Conservation (phyloP, 92 coral and sea anemone genomes). For the Diadumene lineata region DNA sequence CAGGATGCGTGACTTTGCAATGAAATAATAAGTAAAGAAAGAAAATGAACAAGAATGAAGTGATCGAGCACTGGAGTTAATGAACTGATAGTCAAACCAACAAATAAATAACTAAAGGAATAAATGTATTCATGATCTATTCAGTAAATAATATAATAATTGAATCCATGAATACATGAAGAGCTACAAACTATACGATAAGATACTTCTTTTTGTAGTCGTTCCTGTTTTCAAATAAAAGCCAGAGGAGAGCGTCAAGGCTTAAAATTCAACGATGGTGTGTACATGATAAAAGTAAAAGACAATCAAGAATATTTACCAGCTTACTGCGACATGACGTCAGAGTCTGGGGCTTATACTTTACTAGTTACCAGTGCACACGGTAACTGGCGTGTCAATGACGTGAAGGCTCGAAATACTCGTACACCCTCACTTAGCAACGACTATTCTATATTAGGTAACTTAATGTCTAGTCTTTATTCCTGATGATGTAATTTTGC, state of each 20-base stretch:
- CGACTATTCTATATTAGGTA: slow-evolving; percentile 69
- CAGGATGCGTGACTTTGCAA: too few species aligned
- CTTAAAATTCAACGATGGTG: slow-evolving; percentile 39
- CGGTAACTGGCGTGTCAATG: slow-evolving; percentile 63
- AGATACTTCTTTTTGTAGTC: slow-evolving; percentile 39
- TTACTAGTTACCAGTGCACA: slow-evolving; percentile 79
- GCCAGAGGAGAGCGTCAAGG: slow-evolving; percentile 36
- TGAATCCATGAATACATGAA: background rate
- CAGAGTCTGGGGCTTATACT: slow-evolving; percentile 73
- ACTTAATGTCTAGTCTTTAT: too few species aligned
- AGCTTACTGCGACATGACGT: slow-evolving; percentile 76
- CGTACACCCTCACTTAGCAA: slow-evolving; percentile 45
- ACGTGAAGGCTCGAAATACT: slow-evolving; percentile 53
- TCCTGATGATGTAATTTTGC: too few species aligned
- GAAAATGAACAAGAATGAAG: too few species aligned
- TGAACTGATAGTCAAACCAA: background rate
- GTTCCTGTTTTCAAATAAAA: slow-evolving; percentile 61
- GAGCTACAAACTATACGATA: too few species aligned
- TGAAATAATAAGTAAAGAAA: too few species aligned
- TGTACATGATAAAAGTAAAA: slow-evolving; percentile 49
- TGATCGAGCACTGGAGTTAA: background rate
- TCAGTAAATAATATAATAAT: background rate
- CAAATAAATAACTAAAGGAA: background rate
- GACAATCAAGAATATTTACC: slow-evolving; percentile 54
- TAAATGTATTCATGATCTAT: too few species aligned